Evolutionary conservation across 2,113 vertebrate genomes (phyloP), one percentile per base, ranked within the genome.

Genomic region (Brachirus orientalis): DNA sequence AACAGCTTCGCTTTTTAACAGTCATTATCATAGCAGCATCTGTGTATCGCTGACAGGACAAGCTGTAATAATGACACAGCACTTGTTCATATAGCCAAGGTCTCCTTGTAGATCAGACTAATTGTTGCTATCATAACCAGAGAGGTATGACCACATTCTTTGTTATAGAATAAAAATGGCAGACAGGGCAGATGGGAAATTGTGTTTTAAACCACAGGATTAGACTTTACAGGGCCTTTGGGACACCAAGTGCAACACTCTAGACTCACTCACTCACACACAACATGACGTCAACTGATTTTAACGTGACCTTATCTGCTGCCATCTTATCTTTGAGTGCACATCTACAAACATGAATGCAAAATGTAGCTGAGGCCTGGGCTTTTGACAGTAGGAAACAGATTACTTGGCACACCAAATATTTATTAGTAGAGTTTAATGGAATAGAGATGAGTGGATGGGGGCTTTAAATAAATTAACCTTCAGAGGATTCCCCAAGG

Each of bases 381-480:
- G 71, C 61, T 72, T 86, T 75, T 87, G 90, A 86, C 88, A 79
- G 83, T 52, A 67, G 80, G 80, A 92, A 92, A 91, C 84, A 90
- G 89, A 94, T 92, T 91, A 91, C 82, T 87, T 66, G 52, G 65
- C 88, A 91, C 88, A 90, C 78, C 80, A 91, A 91, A 92, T 90
- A 93, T 93, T 91, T 90, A 93, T 93, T 93, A 91, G 90, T 79
- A 74, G 74, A 84, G 87, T 93, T 82, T 91, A 93, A 93, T 93
- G 87, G 88, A 91, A 90, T 86, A 85, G 88, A 91, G 87, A 93
- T 87, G 90, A 90, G 89, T 92, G 88, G 77, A 87, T 80, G 84
- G 66, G 65, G 88, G 88, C 91, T 93, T 93, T 93, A 90, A 92
- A 94, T 93, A 92, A 93, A 92, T 94, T 91, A 93, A 93, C 91